A percentile compares a stretch with the other conserved stretches of the same genome.
These are phyloP conservation scores for Watsonalla binaria DNA, from an alignment of 2,888 invertebrate species.

Conservation along the genomic window DNA sequence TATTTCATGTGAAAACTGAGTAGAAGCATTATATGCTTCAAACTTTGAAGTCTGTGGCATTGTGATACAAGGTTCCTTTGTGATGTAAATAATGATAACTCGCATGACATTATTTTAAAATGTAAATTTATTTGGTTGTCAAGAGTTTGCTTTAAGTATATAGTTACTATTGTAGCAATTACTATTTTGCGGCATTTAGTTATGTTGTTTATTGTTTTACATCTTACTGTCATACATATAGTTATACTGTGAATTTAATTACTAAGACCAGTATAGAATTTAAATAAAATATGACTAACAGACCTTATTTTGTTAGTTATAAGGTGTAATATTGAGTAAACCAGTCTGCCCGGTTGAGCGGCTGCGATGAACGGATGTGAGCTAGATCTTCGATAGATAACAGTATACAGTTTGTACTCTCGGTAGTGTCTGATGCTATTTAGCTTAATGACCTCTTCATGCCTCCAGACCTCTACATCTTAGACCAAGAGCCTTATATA, in stretches of 20 bases:
- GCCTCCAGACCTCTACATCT: too few relatives aligned
- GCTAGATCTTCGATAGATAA: not conserved
- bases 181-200: not conserved
- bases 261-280: not conserved
- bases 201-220: not conserved
- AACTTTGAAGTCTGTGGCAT: constrained; percentile 11
- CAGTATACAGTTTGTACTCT: not conserved
- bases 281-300: too few relatives aligned
- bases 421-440: not conserved
- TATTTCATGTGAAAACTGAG: not conserved
- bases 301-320: not conserved
- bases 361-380: not conserved
- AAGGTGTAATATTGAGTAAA: not conserved
- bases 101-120: not conserved
- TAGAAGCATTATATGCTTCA: not conserved
- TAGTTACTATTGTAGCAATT: not conserved
- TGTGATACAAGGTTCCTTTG: constrained; percentile 10
- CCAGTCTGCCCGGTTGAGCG: not conserved
- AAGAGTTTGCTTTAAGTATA: constrained; percentile 1
- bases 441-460: not conserved
- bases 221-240: not conserved
- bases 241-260: not conserved
- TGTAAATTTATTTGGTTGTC: not conserved
- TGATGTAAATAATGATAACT: not conserved
- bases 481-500: not conserved